Conservation (phyloP, 2,797 vertebrate species). For the Danio tinwini region DNA sequence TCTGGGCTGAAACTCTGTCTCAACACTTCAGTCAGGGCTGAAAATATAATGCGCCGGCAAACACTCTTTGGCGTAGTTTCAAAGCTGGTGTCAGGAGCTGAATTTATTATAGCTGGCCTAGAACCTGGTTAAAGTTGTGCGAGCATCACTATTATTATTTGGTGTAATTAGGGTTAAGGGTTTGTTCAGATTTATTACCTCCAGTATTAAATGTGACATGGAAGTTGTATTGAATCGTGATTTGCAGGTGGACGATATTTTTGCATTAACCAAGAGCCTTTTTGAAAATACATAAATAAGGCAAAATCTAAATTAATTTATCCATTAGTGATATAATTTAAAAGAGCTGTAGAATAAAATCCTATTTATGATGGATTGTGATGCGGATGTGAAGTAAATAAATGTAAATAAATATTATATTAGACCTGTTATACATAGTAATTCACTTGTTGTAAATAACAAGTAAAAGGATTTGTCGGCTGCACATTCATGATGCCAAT, state of each 20-base stretch:
- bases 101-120: not conserved
- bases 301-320: too few species aligned
- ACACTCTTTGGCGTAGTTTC: not conserved
- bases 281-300: too few species aligned
- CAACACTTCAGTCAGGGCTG: not conserved
- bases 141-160: not conserved
- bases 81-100: slow-evolving; percentile 1
- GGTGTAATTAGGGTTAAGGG: not conserved
- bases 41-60: not conserved
- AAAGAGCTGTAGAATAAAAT: too few species aligned
- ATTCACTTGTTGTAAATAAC: too few species aligned
- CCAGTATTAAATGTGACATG: not conserved
- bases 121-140: not conserved
- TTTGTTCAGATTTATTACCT: not conserved
- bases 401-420: too few species aligned
- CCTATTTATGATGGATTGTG: too few species aligned
- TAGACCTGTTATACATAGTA: too few species aligned
- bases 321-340: too few species aligned
- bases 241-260: too few species aligned
- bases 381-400: too few species aligned
- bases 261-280: not conserved
- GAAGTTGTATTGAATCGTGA: not conserved
- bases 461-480: too few species aligned
- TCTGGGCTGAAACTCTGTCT: slow-evolving; percentile 8
- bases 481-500: too few species aligned